Base-by-base conservation (phyloP, 1,140 invertebrate species). In the Caenorhabditis latens region DNA sequence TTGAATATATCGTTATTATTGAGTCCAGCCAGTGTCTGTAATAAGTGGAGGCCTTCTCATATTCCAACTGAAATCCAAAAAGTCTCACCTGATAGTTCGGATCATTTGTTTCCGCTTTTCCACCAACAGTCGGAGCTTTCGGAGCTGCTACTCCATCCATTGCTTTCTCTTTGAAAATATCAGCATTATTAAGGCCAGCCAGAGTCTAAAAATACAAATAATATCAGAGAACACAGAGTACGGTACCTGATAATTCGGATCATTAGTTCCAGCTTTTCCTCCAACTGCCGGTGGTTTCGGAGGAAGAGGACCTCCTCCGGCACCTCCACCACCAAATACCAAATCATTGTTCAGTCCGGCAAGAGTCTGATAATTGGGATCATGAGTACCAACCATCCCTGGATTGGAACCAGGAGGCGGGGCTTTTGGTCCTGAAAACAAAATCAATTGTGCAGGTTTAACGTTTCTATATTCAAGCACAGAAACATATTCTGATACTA, bases 261-360 rank as follows among this genome's bases (percentile, higher is more conserved):
- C 82, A 57, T 84, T 57, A 19, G 82, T 84, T 42, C 21, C 82
- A 11, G 55, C 82, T 61, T 58, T 84, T 58, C 57, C 82, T 58
- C 53, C 57, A 53, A 84, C 55, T 5, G 55, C n/a, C 21, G 82
- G 82, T 9, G 53, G n/a, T 46, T 24, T 84, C 2, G 57, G 53
- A 8, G 24, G 13, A 53, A 53, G 5, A 14, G 46, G 13, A 24
- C 7, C 6, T 8, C 71, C 71, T 14, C 43, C 71, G 3, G 19
- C 6, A 21, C 71, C 71, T 14, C 43, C 71, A 6, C 46, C 71
- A 21, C 55, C 55, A 21, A 84, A 84, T 11, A 84, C 32, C 32
- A 43, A n/a, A 42, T 57, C 82, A 48, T 84, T 84, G 82, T 57
- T 84, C 7, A 84, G 53, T 5, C 82, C 82, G 14, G 55, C 82